A percentile compares a stretch with the other conserved stretches of the same genome.
Conservation (phyloP, 2,113 vertebrate species). For the Nanger granti region DNA sequence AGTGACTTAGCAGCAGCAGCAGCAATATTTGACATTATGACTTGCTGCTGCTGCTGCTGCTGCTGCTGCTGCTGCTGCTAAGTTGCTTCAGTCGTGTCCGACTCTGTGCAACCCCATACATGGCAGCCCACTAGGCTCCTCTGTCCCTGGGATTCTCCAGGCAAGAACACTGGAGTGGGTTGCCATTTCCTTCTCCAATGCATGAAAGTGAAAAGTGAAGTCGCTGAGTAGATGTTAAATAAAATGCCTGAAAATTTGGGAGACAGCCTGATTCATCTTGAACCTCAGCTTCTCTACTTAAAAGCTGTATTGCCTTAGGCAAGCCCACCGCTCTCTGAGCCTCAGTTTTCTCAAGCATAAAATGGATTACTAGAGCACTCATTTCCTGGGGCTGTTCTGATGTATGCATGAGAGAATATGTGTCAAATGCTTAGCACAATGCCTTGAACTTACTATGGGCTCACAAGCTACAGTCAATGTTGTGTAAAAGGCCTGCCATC, state of each 20-base stretch:
- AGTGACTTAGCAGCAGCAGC: too few species aligned
- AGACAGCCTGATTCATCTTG: background rate
- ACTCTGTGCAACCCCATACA: too few species aligned
- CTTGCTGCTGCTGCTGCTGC: too few species aligned
- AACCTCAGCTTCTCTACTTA: background rate
- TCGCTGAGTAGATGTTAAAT: too few species aligned
- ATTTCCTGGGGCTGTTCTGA: background rate
- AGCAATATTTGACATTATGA: background rate
- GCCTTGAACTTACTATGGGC: background rate
- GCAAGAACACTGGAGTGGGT: too few species aligned
- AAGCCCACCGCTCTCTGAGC: background rate
- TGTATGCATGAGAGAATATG: background rate
- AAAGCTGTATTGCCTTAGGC: background rate
- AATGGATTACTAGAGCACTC: background rate
- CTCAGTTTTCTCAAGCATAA: background rate
- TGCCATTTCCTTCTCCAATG: too few species aligned
- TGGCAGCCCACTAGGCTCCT: rapidly evolving
- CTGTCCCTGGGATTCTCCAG: too few species aligned
- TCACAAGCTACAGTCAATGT: background rate
- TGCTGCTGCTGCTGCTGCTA: too few species aligned
- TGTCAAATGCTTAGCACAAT: background rate
- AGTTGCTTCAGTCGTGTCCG: too few species aligned
- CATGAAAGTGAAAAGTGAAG: too few species aligned
- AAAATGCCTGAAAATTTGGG: background rate
- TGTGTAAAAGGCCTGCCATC: background rate